Evolutionary conservation across 2,797 vertebrate species (phyloP).

Genomic region (Tenualosa ilisha): DNA sequence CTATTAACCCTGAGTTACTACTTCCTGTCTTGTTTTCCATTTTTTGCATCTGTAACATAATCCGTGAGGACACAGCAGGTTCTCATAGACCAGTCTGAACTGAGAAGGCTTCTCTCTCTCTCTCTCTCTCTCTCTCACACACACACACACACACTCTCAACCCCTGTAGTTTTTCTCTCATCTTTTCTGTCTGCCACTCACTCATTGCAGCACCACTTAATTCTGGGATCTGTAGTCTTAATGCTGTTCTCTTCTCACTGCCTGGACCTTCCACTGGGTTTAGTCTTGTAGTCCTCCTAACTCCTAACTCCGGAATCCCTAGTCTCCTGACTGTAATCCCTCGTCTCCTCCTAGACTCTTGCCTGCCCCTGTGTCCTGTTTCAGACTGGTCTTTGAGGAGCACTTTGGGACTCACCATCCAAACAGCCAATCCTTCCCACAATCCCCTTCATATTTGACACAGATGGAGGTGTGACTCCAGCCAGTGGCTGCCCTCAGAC

Average conservation of each 20-base stretch:
- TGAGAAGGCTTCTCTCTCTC: no score
- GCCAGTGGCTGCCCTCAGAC: constrained; percentile 60
- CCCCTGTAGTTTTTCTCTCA: no score
- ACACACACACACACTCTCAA: no score
- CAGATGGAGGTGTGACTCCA: constrained; percentile 67
- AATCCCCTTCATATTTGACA: constrained; percentile 74
- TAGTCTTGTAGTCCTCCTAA: no score
- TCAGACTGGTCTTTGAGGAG: constrained; percentile 32
- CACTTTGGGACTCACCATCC: constrained; percentile 58
- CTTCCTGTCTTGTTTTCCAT: constrained; percentile 51
- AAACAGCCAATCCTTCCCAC: constrained; percentile 60
- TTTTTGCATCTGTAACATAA: constrained; percentile 67
- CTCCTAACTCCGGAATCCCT: no score
- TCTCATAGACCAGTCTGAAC: background rate
- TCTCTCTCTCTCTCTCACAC: no score
- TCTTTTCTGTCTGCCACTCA: no score
- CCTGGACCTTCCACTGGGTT: background rate
- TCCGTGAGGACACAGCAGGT: constrained; percentile 55
- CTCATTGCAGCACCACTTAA: no score
- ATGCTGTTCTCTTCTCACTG: background rate
- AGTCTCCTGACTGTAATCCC: background rate
- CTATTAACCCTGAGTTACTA: constrained; percentile 13
- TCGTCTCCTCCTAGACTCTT: no score
- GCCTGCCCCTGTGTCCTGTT: background rate
- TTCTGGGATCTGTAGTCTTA: background rate